Evolutionary conservation across 2,113 vertebrate species (phyloP), one percentile per base, ranked within the genome.

Genomic region (Rhinoptilus africanus): DNA sequence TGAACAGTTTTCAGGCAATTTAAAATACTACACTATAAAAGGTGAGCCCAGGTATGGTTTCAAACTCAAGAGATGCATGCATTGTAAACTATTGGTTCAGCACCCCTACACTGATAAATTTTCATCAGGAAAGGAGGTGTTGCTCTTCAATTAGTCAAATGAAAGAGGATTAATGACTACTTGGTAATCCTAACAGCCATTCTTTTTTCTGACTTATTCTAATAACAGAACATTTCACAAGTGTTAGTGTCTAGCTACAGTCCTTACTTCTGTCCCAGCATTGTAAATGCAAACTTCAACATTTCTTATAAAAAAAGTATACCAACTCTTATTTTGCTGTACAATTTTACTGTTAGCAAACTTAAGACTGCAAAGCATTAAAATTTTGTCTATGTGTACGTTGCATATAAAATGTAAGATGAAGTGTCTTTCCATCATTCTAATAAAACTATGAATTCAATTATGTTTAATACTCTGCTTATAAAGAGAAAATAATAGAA

Each of bases 151-250:
- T 39, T 41, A 51, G 50, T 72, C 20, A 54, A 54, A 94, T 63
- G 34, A 92, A 95, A 79, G 54, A 91, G 10, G 39, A 93, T 92
- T 89, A 93, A 82, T 63, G 84, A 77, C 67, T 78, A 50, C 48
- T 85, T 67, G 35, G 62, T 78, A 88, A 74, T 60, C 35, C 50
- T 76, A 88, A 91, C 57, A 37, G 72, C 69, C 24, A 73, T 78
- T 97, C 92, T 94, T 82, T 77, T 77, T 91, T 87, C 62, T 89
- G 24, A 35, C 51, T 63, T 28, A 5, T 75, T 91, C 57, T 48
- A 63, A 81, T 10, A 89, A 8, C 22, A 93, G 91, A 73, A 85
- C 53, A 43, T 81, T 96, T 93, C 89, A 96, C 82, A 81, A 81
- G 73, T 8, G 7, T 90, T 88, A 71, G 39, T 68, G 78, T 68